Conservation (phyloP, 2,888 invertebrate species). For the Drosophila setosimentum region DNA sequence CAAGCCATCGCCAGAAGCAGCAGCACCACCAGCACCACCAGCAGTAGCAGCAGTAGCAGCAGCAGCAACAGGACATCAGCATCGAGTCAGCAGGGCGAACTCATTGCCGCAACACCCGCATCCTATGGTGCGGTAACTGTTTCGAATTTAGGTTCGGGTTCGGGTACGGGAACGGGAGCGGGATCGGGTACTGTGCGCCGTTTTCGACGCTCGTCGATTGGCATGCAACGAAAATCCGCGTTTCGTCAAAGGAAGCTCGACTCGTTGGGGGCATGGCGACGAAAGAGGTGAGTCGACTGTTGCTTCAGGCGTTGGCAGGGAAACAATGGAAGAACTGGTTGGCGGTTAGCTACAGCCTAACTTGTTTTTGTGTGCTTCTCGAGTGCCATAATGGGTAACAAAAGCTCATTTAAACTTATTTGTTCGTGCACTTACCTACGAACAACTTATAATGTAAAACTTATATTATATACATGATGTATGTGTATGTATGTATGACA, state of each 20-base stretch:
- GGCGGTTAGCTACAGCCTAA: background rate
- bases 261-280: slow-evolving; percentile 81
- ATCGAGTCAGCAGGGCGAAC: slow-evolving; percentile 36
- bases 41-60: background rate
- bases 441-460: background rate
- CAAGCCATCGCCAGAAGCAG: slow-evolving; percentile 11
- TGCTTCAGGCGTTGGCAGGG: background rate
- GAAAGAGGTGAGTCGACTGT: slow-evolving; percentile 80
- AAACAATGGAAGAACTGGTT: background rate
- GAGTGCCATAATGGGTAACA: slow-evolving; percentile 3
- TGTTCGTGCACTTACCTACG: background rate
- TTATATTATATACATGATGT: no score
- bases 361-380: slow-evolving; percentile 21
- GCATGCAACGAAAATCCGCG: slow-evolving; percentile 83
- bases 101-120: slow-evolving; percentile 13
- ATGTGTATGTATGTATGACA: no score
- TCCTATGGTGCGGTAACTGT: slow-evolving; percentile 16
- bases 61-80: slow-evolving; percentile 26
- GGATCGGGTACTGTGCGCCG: slow-evolving; percentile 54
- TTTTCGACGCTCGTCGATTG: slow-evolving; percentile 82
- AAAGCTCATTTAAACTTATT: background rate
- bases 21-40: background rate
- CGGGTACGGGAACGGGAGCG: slow-evolving; percentile 4
- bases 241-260: slow-evolving; percentile 84
- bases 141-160: background rate